Evolutionary conservation across 2,113 vertebrate species (phyloP).

Genomic region (Salvelinus alpinus): DNA sequence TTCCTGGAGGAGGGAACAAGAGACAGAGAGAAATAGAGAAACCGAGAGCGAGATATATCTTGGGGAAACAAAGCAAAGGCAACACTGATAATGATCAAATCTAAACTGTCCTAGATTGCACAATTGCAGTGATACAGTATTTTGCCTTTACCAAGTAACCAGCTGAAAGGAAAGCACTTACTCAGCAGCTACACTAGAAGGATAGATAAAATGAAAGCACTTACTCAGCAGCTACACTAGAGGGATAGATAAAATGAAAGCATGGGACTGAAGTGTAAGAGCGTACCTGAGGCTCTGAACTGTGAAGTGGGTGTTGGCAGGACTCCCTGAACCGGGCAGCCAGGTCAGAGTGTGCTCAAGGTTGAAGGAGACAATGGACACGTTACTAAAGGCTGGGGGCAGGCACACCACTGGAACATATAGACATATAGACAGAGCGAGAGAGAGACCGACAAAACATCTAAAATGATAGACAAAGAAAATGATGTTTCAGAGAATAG

Average conservation of each 20-base stretch:
- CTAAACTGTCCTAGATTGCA: neutral
- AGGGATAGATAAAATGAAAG: too few relatives aligned
- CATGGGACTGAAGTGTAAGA: neutral
- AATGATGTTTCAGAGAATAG: too few relatives aligned
- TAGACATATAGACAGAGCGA: neutral
- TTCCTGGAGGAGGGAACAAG: constrained; percentile 25
- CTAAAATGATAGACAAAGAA: too few relatives aligned
- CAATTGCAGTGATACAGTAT: neutral
- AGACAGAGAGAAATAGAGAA: neutral
- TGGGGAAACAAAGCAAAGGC: neutral
- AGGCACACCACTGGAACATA: constrained; percentile 22
- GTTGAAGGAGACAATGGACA: constrained; percentile 66
- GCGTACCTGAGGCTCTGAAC: constrained; percentile 54
- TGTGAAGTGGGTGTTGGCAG: constrained; percentile 31
- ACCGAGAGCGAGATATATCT: neutral
- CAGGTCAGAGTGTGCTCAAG: constrained; percentile 64
- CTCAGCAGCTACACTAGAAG: too few relatives aligned
- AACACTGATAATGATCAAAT: neutral
- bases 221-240: neutral
- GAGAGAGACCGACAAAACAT: too few relatives aligned
- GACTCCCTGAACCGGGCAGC: constrained; percentile 44
- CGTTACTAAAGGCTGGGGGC: constrained; percentile 51
- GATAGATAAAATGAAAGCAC: neutral
- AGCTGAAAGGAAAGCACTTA: neutral
- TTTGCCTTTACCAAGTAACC: neutral